A percentile compares a stretch with the other conserved stretches of the same genome.
Conservation (phyloP, 2,888 invertebrate species). For the Oscheius sp. region DNA sequence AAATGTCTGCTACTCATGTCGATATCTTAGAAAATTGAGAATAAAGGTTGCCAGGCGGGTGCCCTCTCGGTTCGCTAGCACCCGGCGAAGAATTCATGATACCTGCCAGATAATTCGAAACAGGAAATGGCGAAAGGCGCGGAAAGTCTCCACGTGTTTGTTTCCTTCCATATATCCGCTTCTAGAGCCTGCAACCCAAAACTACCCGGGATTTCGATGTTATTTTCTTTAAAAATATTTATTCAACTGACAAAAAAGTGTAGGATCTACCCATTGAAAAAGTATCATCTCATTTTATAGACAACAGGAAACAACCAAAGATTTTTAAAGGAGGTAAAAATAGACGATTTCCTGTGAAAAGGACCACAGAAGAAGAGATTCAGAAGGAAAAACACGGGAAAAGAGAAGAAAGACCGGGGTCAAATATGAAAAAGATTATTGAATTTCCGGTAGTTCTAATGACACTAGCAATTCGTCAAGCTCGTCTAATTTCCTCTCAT, state of each 20-base stretch:
- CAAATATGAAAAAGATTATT: slow-evolving; percentile 13
- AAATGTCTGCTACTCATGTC: no score
- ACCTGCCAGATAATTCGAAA: no score
- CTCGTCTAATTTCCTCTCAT: slow-evolving; percentile 24
- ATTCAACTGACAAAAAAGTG: background rate
- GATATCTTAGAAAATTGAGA: no score
- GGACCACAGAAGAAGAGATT: background rate
- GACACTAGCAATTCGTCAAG: slow-evolving; percentile 20
- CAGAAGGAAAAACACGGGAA: background rate
- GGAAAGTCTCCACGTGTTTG: no score
- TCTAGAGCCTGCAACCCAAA: no score
- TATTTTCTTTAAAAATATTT: slow-evolving; percentile 1
- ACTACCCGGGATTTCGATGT: no score
- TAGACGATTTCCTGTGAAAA: background rate
- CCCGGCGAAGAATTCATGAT: no score
- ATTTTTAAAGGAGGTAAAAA: background rate
- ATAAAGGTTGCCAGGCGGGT: no score
- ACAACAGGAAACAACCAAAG: background rate
- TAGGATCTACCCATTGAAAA: slow-evolving; percentile 1
- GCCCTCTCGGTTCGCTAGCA: no score
- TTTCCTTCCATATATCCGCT: no score
- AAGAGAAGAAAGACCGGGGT: slow-evolving; percentile 12
- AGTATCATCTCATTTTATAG: background rate
- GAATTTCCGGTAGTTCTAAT: slow-evolving; percentile 9
- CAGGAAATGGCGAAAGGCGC: no score